A percentile compares a stretch with the other conserved stretches of the same genome.
Conservation (phyloP, 2,888 invertebrate species). For the Xestia sexstrigata region DNA sequence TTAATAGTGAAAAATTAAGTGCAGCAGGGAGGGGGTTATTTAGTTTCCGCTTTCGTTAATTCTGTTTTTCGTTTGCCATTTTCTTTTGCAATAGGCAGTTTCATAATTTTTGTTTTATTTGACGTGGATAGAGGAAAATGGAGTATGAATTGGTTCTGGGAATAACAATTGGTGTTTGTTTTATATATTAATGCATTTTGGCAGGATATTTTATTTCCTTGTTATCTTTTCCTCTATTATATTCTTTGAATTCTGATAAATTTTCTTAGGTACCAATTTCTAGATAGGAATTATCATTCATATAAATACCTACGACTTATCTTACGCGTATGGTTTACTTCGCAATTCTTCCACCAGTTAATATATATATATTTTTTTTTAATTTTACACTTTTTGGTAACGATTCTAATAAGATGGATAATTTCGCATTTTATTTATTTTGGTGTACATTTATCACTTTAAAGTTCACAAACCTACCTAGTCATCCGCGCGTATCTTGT, state of each 20-base stretch:
- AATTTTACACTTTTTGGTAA: too few relatives aligned
- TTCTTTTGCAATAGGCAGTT: constrained; percentile 19
- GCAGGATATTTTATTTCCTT: constrained; percentile 19
- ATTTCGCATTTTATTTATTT: too few relatives aligned
- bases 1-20: constrained; percentile 69
- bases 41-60: constrained; percentile 44
- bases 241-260: background rate
- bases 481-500: too few relatives aligned
- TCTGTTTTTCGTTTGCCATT: constrained; percentile 31
- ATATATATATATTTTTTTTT: too few relatives aligned
- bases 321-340: background rate
- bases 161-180: constrained; percentile 18
- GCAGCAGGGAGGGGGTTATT: constrained; percentile 49
- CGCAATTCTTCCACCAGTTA: background rate
- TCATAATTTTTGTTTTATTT: constrained; percentile 48
- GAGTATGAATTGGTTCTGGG: background rate
- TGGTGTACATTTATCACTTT: too few relatives aligned
- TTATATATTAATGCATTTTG: constrained; percentile 21
- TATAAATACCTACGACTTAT: background rate
- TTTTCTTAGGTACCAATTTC: background rate
- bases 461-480: too few relatives aligned
- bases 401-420: too few relatives aligned
- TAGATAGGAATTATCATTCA: background rate
- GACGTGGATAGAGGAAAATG: constrained; percentile 32
- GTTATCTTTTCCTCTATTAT: constrained; percentile 3